These are phyloP conservation scores for Recurvirostra avosetta DNA, from an alignment of 2,113 vertebrate species.

Conservation along the genomic window DNA sequence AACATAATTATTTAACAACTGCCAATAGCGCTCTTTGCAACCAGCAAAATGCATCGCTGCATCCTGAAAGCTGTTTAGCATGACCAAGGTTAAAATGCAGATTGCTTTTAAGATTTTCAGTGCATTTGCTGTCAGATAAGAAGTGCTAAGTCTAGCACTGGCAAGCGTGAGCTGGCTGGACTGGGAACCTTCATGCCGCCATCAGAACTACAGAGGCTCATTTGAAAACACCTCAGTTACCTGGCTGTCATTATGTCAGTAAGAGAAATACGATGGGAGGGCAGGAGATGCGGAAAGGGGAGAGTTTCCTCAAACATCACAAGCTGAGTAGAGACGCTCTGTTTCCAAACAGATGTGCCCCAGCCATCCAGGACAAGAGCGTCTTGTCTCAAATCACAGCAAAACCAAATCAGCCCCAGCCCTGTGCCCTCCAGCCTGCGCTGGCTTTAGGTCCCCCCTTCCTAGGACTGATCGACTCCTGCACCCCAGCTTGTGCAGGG, in stretches of 20 bases:
- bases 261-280: neutral
- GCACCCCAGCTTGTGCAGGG: neutral
- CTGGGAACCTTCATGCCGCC: neutral
- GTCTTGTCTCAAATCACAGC: neutral
- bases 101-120: neutral
- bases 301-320: neutral
- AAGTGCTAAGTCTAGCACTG: neutral
- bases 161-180: neutral
- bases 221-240: neutral
- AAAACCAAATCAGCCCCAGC: neutral
- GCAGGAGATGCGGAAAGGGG: neutral
- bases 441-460: neutral
- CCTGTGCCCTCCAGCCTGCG: neutral
- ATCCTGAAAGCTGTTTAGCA: neutral
- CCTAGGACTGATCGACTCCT: rapidly evolving
- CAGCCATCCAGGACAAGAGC: neutral
- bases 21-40: neutral
- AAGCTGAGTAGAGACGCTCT: neutral
- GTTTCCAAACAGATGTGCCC: neutral
- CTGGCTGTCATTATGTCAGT: neutral
- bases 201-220: neutral
- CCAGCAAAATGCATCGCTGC: neutral
- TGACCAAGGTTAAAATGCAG: neutral
- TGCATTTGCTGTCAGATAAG: neutral
- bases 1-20: neutral